Evolutionary conservation across 2,113 vertebrate species (phyloP), one percentile per base, ranked within the genome.

Genomic region (Proteles cristata): DNA sequence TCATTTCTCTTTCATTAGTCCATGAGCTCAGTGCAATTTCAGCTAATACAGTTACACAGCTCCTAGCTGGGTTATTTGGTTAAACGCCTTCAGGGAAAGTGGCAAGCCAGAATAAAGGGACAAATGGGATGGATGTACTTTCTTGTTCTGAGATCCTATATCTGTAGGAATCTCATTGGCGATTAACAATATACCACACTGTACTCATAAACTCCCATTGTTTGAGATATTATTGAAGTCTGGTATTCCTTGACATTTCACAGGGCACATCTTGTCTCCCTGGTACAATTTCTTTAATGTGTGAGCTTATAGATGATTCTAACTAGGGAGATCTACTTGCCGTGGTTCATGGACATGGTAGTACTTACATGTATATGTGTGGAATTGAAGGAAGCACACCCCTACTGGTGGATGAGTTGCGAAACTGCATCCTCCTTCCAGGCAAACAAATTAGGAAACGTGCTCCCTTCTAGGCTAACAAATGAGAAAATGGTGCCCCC

Each of bases 1-100:
- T 98, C 91, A 93, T 97, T 97, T 93, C 93, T 89, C 95, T 97
- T 96, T 97, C 95, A 97, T 97, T 96, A 96, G 96, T 69, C 96
- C 88, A 65, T 74, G 77, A 96, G 77, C 90, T 82, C 90, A 93
- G 71, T 31, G 81, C 95, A 96, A 98, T 96, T 97, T 96, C 58
- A 97, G 77, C 92, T 97, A 93, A 96, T 91, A 90, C 79, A 28
- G 76, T 91, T 96, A 82, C 71, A 94, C 28, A 88, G 94, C 82
- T 97, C 61, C 97, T 97, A 74, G 84, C 94, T 96, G 95, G 43
- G 90, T 95, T 94, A 95, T 97, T 96, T 88, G 93, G 96, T 96
- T 95, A 95, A 96, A 96, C 89, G 84, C 93, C 94, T 97, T 97
- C 66, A 90, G 95, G 79, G 94, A 91, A 89, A 93, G 63, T 1